Evolutionary conservation across 23 tunicate genomes (phyloP), one percentile per base, ranked within the genome.

Genomic region (Botrylloides violaceus): DNA sequence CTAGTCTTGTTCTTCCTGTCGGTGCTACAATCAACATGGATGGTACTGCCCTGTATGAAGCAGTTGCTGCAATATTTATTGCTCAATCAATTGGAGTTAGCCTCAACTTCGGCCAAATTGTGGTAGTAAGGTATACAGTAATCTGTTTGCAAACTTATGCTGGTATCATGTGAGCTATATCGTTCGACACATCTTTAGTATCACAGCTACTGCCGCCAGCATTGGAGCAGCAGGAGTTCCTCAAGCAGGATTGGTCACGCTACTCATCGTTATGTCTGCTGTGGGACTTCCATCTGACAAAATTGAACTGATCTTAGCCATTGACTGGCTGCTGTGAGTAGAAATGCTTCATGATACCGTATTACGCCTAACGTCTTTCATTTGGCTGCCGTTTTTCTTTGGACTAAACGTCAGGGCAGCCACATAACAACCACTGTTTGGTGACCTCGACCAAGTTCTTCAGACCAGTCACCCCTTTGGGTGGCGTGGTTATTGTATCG

Each of bases 11-110:
- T 39, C 75, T 95, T 32, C 99, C 99, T 0, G 81, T 95, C 63
- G 99, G 99, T 3, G 99, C 99, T 0, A 95, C 99, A 0, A 95
- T 95, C 23, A 95, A 95, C 59, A 95, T 95, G 99, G 99, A 95
- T 49, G 99, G 99, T 9, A 95, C 99, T 1, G 99, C 99, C 2
- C 58, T 95, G 59, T 95, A 87, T 65, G 99, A 95, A 71, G 99
- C 99, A 6, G 99, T 95, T n/a, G 99, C 99, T 29, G 99, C 99
- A 20, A 83, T 95, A 32, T 87, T 74, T 47, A 95, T 95, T 32
- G 99, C 99, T 2, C 99, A 95, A 65, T 76, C 73, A 3, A 83
- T 79, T 78, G 92, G 92, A 34, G 68, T 95, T 20, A 49, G 25
- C 26, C 86, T 95, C 2, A 95, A 82, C 78, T 87, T 87, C 35